These are phyloP conservation scores for Mimas tiliae DNA, from an alignment of 2,888 invertebrate genomes.

Conservation along the genomic window DNA sequence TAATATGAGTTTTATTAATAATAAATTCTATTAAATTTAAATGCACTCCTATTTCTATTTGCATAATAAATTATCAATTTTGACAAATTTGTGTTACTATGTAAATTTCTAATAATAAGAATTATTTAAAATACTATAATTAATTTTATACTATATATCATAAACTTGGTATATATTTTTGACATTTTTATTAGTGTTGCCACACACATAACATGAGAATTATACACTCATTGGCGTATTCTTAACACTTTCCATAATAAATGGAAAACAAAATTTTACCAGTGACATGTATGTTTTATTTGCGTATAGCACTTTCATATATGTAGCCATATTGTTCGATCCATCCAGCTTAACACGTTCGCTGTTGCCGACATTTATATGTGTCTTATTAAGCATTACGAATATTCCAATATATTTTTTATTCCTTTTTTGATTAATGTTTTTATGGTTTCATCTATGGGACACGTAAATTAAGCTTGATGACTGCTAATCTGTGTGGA, in stretches of 20 bases:
- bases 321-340: conserved; percentile 37
- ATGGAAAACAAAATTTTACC: conserved; percentile 3
- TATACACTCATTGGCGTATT: conserved; percentile 11
- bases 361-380: conserved; percentile 6
- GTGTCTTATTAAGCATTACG: neutral
- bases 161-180: neutral
- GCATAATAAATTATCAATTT: no score
- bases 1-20: no score
- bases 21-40: no score
- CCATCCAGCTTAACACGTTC: conserved; percentile 15
- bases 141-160: neutral
- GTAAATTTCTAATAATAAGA: no score
- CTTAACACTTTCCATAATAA: conserved; percentile 5
- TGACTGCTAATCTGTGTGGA: no score
- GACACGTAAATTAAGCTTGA: no score
- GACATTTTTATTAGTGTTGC: neutral
- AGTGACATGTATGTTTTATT: conserved; percentile 32
- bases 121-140: no score
- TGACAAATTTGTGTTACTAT: no score
- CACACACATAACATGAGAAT: conserved; percentile 4
- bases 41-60: no score
- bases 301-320: conserved; percentile 48
- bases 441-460: no score
- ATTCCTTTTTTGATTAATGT: no score
- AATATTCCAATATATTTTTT: neutral